Evolutionary conservation across 1,140 invertebrate species (phyloP).

Genomic region (Caenorhabditis remanei): DNA sequence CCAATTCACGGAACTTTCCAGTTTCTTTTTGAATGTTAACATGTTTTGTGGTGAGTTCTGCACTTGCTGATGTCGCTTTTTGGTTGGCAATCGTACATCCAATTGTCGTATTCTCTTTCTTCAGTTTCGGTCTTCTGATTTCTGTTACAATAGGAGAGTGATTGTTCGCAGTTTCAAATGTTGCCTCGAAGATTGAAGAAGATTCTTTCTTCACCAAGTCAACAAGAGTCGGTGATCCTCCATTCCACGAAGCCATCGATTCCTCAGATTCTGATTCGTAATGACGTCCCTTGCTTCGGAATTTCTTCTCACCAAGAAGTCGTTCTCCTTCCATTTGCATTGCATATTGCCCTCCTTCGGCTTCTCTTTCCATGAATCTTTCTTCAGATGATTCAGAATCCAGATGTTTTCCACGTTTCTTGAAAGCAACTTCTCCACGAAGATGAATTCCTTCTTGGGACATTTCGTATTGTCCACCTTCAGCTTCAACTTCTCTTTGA

Average conservation of each 20-base stretch:
- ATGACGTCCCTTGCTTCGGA: constrained; percentile 56
- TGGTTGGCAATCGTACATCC: constrained; percentile 55
- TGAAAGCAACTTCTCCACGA: constrained; percentile 60
- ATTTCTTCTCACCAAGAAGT: constrained; percentile 54
- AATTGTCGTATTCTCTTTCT: constrained; percentile 56
- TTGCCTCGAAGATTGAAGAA: constrained; percentile 61
- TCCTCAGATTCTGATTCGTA: constrained; percentile 66
- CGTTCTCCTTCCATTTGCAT: constrained; percentile 56
- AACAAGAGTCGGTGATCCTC: constrained; percentile 66
- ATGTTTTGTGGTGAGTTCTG: constrained; percentile 16
- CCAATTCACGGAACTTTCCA: constrained; percentile 61
- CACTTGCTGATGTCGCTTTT: constrained; percentile 49
- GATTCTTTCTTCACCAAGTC: constrained; percentile 67
- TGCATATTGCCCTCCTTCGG: constrained; percentile 65
- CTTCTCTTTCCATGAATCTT: constrained; percentile 61
- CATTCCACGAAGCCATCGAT: constrained; percentile 52
- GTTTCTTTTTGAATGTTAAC: constrained; percentile 32
- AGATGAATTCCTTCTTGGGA: constrained; percentile 60
- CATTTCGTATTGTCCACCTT: constrained; percentile 66
- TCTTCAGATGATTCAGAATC: constrained; percentile 66
- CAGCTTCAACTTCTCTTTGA: constrained; percentile 58
- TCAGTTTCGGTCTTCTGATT: constrained; percentile 52
- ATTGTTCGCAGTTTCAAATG: constrained; percentile 63
- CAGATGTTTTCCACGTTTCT: constrained; percentile 49
- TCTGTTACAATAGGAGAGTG: constrained; percentile 31